Base-by-base conservation (phyloP, 2,888 invertebrate species). In the Tachina grossa region DNA sequence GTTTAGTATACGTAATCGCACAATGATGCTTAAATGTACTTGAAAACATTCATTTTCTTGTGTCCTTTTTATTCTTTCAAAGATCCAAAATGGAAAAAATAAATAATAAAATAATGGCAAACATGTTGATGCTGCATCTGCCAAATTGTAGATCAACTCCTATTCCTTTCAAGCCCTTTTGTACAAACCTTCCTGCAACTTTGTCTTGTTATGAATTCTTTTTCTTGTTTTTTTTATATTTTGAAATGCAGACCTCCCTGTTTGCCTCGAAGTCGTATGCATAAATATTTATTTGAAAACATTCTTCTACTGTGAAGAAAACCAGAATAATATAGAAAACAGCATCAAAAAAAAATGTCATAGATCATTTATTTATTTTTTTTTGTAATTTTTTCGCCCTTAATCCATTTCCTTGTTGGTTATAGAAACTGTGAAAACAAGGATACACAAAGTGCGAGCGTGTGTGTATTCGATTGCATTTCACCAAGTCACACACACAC, bases 11-110 rank as follows among this genome's bases (percentile, higher is more conserved):
- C 47, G 8, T 55, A 59, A 61, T 53, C 57, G 39, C 66, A 85
- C 76, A 87, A 83, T 90, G 53, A 88, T 89, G 88, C 90, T 89
- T 89, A 91, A 91, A 91, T 90, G 88, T 89, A 90, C 90, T 90
- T 89, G 90, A 91, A 90, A 90, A 88, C 51, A 61, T 85, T 68
- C 63, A 75, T 77, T 76, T 55, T 69, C 53, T 68, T 76, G n/a
- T 65, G 22, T 31, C 55, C 31, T 55, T 53, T 3, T 53, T 53
- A 53, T 68, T 76, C 71, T 66, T 75, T 80, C 63, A 57, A 72
- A 65, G 75, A 63, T 59, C 72, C 47, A 68, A 72, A 31, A 83
- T 76, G 83, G 83, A 68, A 16, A 61, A 80, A 61, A 57, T 61
- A 43, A 61, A 83, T 47, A 65, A 87, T 16, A 45, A 55, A 74